Base-by-base conservation (phyloP, 2,797 vertebrate genomes). In the Crossoptilon crossoptilon region DNA sequence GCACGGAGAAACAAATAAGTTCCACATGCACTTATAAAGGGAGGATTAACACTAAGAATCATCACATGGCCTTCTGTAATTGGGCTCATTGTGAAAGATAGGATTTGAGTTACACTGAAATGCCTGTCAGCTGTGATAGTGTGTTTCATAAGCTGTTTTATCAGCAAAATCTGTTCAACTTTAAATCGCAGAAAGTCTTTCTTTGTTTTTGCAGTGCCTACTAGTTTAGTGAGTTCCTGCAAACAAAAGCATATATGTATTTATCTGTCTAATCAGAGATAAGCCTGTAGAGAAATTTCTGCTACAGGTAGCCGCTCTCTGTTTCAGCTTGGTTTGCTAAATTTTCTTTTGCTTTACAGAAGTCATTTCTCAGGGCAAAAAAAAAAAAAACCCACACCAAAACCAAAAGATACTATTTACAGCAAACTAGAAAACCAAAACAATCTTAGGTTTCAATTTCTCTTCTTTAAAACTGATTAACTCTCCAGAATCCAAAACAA, bases 381-480 rank as follows among this genome's bases (percentile, higher is more conserved):
- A 93, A 59, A 74, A 93, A 59, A 9, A 31, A 4, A 55, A 27
- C 4, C 2, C 39, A 49, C 15, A 29, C 51, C 31, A 55, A 55
- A 31, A 55, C 29, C 29, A 55, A 55, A 3, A 49, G 37, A 10
- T 74, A 81, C 90, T 60, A 33, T 22, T 78, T 91, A 41, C 21
- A 83, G 35, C 11, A 26, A 76, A 13, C 19, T 26, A 51, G 63
- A 67, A 91, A 80, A 86, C 37, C 67, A 68, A 91, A 46, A 68
- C 18, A 41, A 46, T 43, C 26, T 13, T 41, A 29, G 55, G 37
- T 55, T 93, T 92, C 9, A 3, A 22, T 87, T 85, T 91, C 78
- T 92, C 44, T 35, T 84, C 79, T 85, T 91, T 74, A 94, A 95
- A 89, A 82, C 84, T 89, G 84, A 91, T 95, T 93, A 93, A 18